Evolutionary conservation across 2,797 vertebrate genomes (phyloP).

Genomic region (Acanthornis magna): DNA sequence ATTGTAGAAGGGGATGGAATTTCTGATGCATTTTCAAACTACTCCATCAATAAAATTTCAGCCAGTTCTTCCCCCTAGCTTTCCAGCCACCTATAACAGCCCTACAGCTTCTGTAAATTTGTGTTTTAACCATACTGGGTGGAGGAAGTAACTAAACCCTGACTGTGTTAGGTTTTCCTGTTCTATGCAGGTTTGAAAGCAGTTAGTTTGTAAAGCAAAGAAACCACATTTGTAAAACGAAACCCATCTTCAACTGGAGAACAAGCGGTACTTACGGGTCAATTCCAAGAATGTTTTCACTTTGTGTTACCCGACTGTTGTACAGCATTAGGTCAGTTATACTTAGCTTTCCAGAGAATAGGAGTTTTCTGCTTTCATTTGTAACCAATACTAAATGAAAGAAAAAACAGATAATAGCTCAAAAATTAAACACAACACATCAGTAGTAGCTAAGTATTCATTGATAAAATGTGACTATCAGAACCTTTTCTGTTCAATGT

Average conservation of each 20-base stretch:
- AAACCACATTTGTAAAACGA: conserved; percentile 40
- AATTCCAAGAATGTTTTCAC: conserved; percentile 44
- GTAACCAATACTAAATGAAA: not conserved
- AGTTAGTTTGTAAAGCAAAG: not conserved
- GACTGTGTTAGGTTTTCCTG: conserved; percentile 16
- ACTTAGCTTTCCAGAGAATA: not conserved
- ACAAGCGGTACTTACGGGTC: not conserved
- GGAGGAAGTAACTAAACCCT: not conserved
- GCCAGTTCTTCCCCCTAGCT: not conserved
- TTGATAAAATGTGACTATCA: not conserved
- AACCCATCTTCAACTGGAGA: not conserved
- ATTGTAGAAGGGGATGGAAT: not conserved
- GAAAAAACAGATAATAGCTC: not conserved
- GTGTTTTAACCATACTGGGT: not conserved
- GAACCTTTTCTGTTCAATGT: not conserved
- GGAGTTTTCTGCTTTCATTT: not conserved
- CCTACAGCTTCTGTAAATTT: not conserved
- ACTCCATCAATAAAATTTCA: not conserved
- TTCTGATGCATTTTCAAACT: not conserved
- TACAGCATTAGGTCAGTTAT: not conserved
- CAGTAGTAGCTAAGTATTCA: not conserved
- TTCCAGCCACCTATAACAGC: not conserved
- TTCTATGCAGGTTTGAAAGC: not conserved
- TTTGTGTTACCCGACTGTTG: not conserved
- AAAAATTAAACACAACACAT: not conserved